These are phyloP conservation scores for Cairina moschata DNA, from an alignment of 2,113 vertebrate genomes.

Conservation along the genomic window DNA sequence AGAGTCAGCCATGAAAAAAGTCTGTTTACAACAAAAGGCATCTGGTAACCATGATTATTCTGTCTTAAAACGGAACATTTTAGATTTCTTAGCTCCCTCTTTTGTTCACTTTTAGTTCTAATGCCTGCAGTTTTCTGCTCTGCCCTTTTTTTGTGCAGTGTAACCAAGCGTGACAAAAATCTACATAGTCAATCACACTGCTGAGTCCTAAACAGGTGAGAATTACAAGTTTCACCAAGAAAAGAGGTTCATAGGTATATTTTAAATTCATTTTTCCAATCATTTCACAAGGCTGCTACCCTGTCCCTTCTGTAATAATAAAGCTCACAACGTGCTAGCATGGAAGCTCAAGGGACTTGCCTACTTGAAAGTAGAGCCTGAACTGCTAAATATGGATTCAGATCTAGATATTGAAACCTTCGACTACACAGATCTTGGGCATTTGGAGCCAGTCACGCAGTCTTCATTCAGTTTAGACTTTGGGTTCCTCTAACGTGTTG, in stretches of 20 bases:
- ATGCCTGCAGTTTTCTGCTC: not conserved
- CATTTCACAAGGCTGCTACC: not conserved
- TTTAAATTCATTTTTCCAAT: constrained; percentile 13
- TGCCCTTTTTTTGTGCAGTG: not conserved
- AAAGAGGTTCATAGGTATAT: not conserved
- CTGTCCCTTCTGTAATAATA: not conserved
- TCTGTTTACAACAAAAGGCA: constrained; percentile 44
- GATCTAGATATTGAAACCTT: constrained; percentile 14
- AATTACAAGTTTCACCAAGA: not conserved
- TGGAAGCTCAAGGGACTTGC: constrained; percentile 9
- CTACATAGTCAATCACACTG: not conserved
- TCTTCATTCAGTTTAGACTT: not conserved
- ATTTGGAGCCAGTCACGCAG: not conserved
- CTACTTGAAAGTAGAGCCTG: constrained; percentile 15
- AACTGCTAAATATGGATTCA: constrained; percentile 50
- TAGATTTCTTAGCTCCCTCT: constrained; percentile 35
- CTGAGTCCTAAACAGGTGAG: constrained; percentile 9
- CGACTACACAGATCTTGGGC: not conserved
- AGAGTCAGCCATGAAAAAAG: not conserved
- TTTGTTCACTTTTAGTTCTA: constrained; percentile 49
- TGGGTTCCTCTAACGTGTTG: not conserved
- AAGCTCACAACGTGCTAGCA: constrained; percentile 4
- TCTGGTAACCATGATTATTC: constrained; percentile 29
- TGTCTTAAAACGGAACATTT: constrained; percentile 8
- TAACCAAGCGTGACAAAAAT: not conserved